Evolutionary conservation across 1,140 invertebrate species (phyloP).

Genomic region (Cydia splendana): DNA sequence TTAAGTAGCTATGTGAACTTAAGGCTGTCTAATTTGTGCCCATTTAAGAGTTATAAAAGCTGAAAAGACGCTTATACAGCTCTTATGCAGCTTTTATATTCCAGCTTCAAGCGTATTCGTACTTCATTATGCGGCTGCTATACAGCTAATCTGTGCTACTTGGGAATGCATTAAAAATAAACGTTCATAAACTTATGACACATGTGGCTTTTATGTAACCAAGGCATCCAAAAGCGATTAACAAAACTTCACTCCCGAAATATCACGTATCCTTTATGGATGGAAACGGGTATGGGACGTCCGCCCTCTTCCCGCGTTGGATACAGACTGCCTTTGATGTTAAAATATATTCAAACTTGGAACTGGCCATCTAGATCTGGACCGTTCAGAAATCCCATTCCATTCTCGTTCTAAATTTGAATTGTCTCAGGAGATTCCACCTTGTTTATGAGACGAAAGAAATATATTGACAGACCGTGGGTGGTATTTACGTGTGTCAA

Average conservation of each 20-base stretch:
- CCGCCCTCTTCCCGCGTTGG: slow-evolving; percentile 48
- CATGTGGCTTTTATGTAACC: slow-evolving; percentile 56
- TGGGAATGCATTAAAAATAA: slow-evolving; percentile 39
- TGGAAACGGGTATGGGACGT: slow-evolving; percentile 51
- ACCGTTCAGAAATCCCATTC: slow-evolving; percentile 10
- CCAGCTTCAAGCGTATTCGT: too few species aligned
- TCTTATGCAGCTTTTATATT: too few species aligned
- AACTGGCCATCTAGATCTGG: slow-evolving; percentile 27
- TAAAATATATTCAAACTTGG: slow-evolving; percentile 43
- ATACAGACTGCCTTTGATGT: slow-evolving; percentile 55
- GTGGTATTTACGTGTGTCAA: neutral
- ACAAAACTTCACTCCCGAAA: slow-evolving; percentile 64
- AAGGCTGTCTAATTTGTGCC: too few species aligned
- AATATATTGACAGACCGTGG: neutral
- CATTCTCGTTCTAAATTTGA: slow-evolving; percentile 6
- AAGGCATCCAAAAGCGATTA: slow-evolving; percentile 56
- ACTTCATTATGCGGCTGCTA: too few species aligned
- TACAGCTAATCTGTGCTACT: too few species aligned
- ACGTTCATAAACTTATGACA: slow-evolving; percentile 32
- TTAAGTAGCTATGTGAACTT: too few species aligned
- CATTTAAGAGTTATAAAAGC: too few species aligned
- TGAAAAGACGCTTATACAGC: too few species aligned
- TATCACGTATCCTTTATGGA: slow-evolving; percentile 58
- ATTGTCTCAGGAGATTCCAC: neutral
- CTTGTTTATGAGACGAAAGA: neutral